A percentile compares a stretch with the other conserved stretches of the same genome.
These are phyloP conservation scores for Napeogenes inachia DNA, from an alignment of 2,888 invertebrate genomes.

Conservation along the genomic window DNA sequence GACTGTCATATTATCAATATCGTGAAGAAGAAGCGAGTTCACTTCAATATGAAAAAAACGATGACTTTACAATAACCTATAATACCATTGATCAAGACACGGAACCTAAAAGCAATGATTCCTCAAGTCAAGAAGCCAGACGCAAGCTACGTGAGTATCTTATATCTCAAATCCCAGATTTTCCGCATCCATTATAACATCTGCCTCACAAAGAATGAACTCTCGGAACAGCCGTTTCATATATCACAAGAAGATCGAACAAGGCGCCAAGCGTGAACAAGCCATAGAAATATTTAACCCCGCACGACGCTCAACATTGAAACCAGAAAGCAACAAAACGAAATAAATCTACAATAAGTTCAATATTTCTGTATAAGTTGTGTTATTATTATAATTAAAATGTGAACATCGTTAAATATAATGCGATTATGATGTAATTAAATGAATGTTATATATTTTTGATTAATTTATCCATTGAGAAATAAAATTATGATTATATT, in stretches of 20 bases:
- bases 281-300: conserved; percentile 42
- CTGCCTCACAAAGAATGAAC: conserved; percentile 43
- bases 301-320: conserved; percentile 45
- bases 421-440: no score
- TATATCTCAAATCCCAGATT: conserved; percentile 49
- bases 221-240: conserved; percentile 39
- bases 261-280: conserved; percentile 24
- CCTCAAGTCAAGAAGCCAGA: conserved; percentile 22
- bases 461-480: no score
- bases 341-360: no score
- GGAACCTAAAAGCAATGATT: no score
- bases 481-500: no score
- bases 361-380: no score
- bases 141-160: conserved; percentile 42
- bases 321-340: conserved; percentile 25
- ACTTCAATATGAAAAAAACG: neutral
- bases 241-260: conserved; percentile 47
- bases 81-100: no score
- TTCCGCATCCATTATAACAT: conserved; percentile 50
- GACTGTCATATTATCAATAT: conserved; percentile 50
- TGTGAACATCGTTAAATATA: no score
- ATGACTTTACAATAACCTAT: no score
- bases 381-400: no score
- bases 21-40: conserved; percentile 20
- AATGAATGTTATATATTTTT: no score